Evolutionary conservation across 2,797 vertebrate species (phyloP).

Genomic region (Acridotheres tristis): DNA sequence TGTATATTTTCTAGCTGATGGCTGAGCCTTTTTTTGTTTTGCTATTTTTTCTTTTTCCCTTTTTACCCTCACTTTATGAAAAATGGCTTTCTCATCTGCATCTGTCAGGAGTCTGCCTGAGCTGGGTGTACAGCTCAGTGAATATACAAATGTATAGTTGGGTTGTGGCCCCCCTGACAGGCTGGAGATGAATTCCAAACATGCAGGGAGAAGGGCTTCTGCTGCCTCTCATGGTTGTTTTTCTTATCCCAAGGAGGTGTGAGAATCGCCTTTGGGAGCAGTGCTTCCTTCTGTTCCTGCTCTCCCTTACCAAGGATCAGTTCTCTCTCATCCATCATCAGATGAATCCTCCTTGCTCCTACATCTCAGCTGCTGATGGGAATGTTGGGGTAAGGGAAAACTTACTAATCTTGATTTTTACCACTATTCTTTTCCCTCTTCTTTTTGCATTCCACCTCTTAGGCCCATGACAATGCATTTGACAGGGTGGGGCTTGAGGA

Average conservation of each 20-base stretch:
- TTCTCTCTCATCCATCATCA: slow-evolving; percentile 34
- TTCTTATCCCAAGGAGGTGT: neutral
- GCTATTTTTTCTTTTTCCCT: neutral
- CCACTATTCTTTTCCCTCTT: neutral
- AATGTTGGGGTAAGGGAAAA: neutral
- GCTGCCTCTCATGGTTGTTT: slow-evolving; percentile 12
- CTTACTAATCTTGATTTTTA: neutral
- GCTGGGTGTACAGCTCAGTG: slow-evolving; percentile 59
- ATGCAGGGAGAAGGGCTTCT: neutral
- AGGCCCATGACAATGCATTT: neutral
- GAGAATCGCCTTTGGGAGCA: slow-evolving; percentile 9
- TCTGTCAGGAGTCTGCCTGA: slow-evolving; percentile 65
- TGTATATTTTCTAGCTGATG: slow-evolving; percentile 28
- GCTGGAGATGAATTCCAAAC: slow-evolving; percentile 54
- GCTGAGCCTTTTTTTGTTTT: neutral
- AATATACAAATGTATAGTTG: slow-evolving; percentile 69
- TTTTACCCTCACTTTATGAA: slow-evolving; percentile 57
- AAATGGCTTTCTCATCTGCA: slow-evolving; percentile 74
- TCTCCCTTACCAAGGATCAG: slow-evolving; percentile 5
- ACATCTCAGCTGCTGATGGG: neutral
- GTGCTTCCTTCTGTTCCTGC: slow-evolving; percentile 41
- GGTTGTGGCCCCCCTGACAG: slow-evolving; percentile 51
- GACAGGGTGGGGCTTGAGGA: neutral
- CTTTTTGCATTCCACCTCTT: neutral
- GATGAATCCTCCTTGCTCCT: neutral